Percentiles rank a stretch among this genome's conserved stretches.
Evolutionary conservation across 2,888 invertebrate genomes (phyloP).

Genomic region (Schizaphis graminum): DNA sequence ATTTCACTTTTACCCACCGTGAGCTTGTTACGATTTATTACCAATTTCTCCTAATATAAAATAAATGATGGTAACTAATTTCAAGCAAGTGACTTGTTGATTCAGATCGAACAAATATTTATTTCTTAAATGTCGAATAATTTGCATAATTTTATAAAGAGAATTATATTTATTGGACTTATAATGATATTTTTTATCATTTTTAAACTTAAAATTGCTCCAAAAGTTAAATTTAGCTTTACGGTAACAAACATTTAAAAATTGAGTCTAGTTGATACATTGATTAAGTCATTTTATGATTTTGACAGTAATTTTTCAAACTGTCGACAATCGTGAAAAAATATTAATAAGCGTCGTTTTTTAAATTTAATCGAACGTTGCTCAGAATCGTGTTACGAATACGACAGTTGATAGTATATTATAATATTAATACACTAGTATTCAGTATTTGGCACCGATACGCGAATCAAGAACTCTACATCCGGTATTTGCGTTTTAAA

Average conservation of each 20-base stretch:
- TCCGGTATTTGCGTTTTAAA: neutral
- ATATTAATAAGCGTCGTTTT: neutral
- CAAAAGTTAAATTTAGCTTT: neutral
- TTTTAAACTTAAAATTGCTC: neutral
- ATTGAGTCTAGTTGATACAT: neutral
- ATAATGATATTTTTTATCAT: neutral
- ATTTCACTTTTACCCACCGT: conserved; percentile 61
- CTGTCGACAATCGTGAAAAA: neutral
- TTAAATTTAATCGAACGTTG: neutral
- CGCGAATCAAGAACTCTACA: neutral
- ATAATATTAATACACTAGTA: neutral
- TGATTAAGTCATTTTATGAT: neutral
- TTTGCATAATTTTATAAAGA: neutral
- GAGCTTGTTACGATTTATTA: conserved; percentile 27
- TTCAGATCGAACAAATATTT: neutral
- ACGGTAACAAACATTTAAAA: neutral
- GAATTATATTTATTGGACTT: neutral
- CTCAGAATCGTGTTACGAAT: neutral
- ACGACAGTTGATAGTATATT: neutral
- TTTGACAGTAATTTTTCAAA: neutral
- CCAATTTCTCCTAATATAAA: conserved; percentile 25
- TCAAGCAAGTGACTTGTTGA: neutral
- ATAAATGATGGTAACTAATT: neutral
- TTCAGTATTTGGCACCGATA: neutral
- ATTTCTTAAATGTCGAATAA: neutral